Evolutionary conservation across 2,888 invertebrate genomes (phyloP).

Genomic region (Drosophila histrio): DNA sequence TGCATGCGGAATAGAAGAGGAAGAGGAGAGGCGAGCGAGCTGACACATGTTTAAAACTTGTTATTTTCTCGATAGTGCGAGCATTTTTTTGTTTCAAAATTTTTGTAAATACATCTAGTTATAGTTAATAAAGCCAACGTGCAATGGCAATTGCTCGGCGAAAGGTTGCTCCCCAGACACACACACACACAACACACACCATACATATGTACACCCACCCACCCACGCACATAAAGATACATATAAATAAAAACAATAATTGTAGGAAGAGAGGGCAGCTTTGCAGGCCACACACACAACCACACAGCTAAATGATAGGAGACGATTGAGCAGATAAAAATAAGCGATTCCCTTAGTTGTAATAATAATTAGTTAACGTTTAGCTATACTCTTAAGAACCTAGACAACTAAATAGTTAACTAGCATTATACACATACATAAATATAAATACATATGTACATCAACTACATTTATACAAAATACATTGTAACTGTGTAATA

Average conservation of each 20-base stretch:
- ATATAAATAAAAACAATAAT: conserved; percentile 17
- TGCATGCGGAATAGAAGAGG: conserved; percentile 57
- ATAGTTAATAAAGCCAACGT: conserved; percentile 38
- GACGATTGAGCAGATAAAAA: conserved; percentile 40
- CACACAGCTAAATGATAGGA: conserved; percentile 30
- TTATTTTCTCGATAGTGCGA: conserved; percentile 6
- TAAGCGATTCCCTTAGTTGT: conserved; percentile 75
- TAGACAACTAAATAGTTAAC: conserved; percentile 57
- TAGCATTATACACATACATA: conserved; percentile 48
- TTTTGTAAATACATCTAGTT: conserved; percentile 48
- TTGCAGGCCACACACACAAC: conserved; percentile 35
- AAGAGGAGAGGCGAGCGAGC: not conserved
- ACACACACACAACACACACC: conserved; percentile 27
- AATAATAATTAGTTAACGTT: conserved; percentile 64
- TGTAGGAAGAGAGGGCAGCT: conserved; percentile 36
- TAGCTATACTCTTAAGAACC: conserved; percentile 51
- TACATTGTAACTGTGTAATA: conserved; percentile 55
- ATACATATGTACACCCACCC: conserved; percentile 56
- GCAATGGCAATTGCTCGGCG: conserved; percentile 53
- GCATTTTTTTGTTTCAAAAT: conserved; percentile 48
- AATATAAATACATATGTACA: conserved; percentile 34
- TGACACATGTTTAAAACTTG: conserved; percentile 6
- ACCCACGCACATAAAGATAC: conserved; percentile 27
- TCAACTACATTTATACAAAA: conserved; percentile 29
- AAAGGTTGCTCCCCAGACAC: conserved; percentile 28